These are phyloP conservation scores for Oncorhynchus gorbuscha DNA, from an alignment of 2,113 vertebrate species.

Conservation along the genomic window DNA sequence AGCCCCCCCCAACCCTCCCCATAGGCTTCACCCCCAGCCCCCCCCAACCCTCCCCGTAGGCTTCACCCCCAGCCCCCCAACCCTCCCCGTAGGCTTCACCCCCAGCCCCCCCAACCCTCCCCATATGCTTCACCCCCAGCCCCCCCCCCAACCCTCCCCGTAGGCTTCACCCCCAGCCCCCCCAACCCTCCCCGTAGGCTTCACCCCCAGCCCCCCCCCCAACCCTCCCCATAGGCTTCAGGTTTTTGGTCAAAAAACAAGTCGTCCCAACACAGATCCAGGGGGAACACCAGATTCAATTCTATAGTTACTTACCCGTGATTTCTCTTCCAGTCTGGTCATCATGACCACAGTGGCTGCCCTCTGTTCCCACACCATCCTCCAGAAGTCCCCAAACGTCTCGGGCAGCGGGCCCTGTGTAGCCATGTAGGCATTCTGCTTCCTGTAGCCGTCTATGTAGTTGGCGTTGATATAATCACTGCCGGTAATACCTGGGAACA, in stretches of 20 bases:
- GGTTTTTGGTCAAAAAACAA: neutral
- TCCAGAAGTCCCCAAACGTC: constrained; percentile 98
- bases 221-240: too few relatives aligned
- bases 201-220: neutral
- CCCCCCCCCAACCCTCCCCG: too few relatives aligned
- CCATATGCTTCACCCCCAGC: neutral
- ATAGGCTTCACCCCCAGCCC: neutral
- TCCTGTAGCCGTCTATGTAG: constrained; percentile 97
- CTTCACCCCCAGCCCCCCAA: neutral
- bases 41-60: too few relatives aligned
- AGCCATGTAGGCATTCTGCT: constrained; percentile 98
- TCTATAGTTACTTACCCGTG: constrained; percentile 78
- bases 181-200: too few relatives aligned
- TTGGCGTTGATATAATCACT: constrained; percentile 98
- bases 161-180: neutral
- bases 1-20: too few relatives aligned
- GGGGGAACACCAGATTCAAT: neutral
- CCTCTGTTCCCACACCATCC: constrained; percentile 99
- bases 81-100: too few relatives aligned
- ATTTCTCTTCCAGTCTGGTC: constrained; percentile 97
- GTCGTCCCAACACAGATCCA: neutral
- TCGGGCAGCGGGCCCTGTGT: constrained; percentile 93
- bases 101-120: too few relatives aligned
- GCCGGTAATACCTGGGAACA: constrained; percentile 84
- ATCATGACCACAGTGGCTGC: constrained; percentile 97